These are phyloP conservation scores for Arctia plantaginis DNA, from an alignment of 2,888 invertebrate genomes.

Conservation along the genomic window DNA sequence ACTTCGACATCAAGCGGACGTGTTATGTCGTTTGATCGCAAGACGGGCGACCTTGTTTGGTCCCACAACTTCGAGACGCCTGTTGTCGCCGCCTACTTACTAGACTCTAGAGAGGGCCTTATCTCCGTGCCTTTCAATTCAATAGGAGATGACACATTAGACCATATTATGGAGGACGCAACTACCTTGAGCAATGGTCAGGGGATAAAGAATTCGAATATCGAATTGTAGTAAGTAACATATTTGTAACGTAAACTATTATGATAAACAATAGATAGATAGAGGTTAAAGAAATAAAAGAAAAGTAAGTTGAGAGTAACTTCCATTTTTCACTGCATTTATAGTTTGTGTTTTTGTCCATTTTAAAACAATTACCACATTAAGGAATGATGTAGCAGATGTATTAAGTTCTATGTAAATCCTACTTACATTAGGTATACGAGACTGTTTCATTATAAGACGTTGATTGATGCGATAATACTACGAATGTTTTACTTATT, in stretches of 20 bases:
- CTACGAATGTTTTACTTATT: neutral
- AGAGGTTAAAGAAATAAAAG: no score
- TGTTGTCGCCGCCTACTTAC: slow-evolving; percentile 94
- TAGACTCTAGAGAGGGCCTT: slow-evolving; percentile 91
- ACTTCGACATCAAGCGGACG: slow-evolving; percentile 96
- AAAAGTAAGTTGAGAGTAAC: no score
- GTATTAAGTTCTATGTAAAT: neutral
- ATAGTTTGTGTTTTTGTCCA: no score
- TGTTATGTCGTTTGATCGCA: slow-evolving; percentile 93
- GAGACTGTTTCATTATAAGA: neutral
- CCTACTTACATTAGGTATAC: neutral
- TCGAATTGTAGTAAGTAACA: slow-evolving; percentile 87
- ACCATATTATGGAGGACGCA: slow-evolving; percentile 88
- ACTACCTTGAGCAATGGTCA: slow-evolving; percentile 84
- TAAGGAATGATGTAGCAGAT: neutral
- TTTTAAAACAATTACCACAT: neutral
- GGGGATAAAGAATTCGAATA: slow-evolving; percentile 86
- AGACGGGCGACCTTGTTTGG: slow-evolving; percentile 94
- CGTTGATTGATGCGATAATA: slow-evolving; percentile 7
- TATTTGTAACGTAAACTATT: neutral
- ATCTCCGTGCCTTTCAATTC: slow-evolving; percentile 95
- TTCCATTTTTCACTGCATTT: no score
- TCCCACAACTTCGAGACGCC: slow-evolving; percentile 95
- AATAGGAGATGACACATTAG: slow-evolving; percentile 94
- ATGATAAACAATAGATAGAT: neutral